Percentiles rank a stretch among this genome's conserved stretches.
Conservation (phyloP, 1,140 invertebrate species). For the Plodia interpunctella region DNA sequence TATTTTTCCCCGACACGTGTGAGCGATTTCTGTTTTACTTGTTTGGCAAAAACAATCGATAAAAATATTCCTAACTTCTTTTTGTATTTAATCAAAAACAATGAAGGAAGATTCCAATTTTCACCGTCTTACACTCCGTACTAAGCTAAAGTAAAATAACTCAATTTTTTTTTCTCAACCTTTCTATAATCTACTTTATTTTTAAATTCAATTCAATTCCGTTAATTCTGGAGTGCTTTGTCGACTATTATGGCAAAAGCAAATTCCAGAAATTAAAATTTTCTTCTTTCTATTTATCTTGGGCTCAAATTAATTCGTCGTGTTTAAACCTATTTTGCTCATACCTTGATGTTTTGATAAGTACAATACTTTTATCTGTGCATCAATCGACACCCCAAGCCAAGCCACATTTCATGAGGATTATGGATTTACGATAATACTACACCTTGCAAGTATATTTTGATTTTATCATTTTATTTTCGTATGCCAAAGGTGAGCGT, state of each 20-base stretch:
- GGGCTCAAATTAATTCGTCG: constrained; percentile 6
- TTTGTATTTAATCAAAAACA: too few relatives aligned
- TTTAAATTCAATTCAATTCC: too few relatives aligned
- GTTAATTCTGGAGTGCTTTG: too few relatives aligned
- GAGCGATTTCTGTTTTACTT: constrained; percentile 31
- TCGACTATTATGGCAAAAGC: too few relatives aligned
- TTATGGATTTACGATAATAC: constrained; percentile 4
- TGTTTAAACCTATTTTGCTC: background rate
- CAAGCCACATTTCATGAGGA: constrained; percentile 1
- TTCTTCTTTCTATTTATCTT: too few relatives aligned
- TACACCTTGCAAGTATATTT: background rate
- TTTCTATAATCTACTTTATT: too few relatives aligned
- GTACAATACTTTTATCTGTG: background rate
- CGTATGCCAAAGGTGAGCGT: background rate
- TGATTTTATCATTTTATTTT: background rate
- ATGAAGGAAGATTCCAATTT: too few relatives aligned
- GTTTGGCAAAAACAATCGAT: background rate
- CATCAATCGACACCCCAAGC: constrained; percentile 11
- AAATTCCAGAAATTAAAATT: too few relatives aligned
- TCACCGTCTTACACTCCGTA: too few relatives aligned
- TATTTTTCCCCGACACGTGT: constrained; percentile 60
- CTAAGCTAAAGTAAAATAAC: too few relatives aligned
- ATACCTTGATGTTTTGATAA: background rate
- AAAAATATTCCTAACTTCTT: too few relatives aligned
- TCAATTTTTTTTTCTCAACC: too few relatives aligned